Evolutionary conservation across 1,140 invertebrate species (phyloP).

Genomic region (Drosophila nigrodunni): DNA sequence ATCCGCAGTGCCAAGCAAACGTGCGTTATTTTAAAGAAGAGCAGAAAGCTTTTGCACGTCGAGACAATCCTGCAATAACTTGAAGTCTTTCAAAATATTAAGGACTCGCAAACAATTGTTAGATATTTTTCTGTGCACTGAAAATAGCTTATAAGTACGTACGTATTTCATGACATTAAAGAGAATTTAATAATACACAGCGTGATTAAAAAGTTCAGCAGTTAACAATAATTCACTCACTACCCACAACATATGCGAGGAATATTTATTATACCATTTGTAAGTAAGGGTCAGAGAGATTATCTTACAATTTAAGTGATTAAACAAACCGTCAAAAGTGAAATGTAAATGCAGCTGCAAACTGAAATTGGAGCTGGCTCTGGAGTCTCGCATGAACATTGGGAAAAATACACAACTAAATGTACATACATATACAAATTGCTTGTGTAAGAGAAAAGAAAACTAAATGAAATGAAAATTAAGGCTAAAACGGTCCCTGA

Average conservation of each 20-base stretch:
- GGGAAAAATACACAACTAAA: not conserved
- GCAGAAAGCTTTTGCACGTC: no score
- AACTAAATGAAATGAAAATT: slow-evolving; percentile 6
- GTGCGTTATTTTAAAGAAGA: no score
- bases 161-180: not conserved
- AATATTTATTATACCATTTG: slow-evolving; percentile 13
- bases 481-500: slow-evolving; percentile 3
- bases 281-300: slow-evolving; percentile 36
- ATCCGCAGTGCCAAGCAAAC: no score
- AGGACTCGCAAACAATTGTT: no score
- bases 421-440: not conserved
- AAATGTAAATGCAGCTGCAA: slow-evolving; percentile 65
- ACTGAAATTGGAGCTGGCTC: slow-evolving; percentile 21
- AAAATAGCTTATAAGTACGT: not conserved
- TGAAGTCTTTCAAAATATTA: no score
- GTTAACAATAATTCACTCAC: not conserved
- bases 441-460: not conserved
- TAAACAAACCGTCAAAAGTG: slow-evolving; percentile 45
- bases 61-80: no score
- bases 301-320: slow-evolving; percentile 64
- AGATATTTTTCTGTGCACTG: not conserved
- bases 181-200: not conserved
- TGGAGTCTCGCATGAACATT: not conserved
- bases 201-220: not conserved
- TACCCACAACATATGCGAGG: slow-evolving; percentile 13